These are phyloP conservation scores for Alfaro cultratus DNA, from an alignment of 2,797 vertebrate genomes.

Conservation along the genomic window DNA sequence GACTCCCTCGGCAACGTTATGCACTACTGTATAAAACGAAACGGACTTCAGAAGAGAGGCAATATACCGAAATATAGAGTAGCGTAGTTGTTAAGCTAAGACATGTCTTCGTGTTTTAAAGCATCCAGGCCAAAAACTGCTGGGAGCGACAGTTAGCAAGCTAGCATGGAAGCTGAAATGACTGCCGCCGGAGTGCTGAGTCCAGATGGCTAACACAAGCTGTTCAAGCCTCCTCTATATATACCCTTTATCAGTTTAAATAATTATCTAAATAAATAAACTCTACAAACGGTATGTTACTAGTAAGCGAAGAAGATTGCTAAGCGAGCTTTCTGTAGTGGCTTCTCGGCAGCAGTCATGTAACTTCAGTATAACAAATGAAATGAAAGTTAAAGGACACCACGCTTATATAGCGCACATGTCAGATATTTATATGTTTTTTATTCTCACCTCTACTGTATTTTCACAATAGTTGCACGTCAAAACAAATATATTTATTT, in stretches of 20 bases:
- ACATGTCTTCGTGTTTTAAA: neutral
- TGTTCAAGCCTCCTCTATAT: neutral
- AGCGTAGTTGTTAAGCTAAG: fast-evolving
- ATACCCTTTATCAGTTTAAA: neutral
- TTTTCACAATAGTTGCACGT: neutral
- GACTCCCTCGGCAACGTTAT: constrained; percentile 10
- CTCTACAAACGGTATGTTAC: neutral
- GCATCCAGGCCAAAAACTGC: constrained; percentile 21
- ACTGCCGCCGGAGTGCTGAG: constrained; percentile 47
- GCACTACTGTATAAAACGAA: neutral
- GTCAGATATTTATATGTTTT: neutral
- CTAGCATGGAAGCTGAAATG: constrained; percentile 56
- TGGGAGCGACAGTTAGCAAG: constrained; percentile 45
- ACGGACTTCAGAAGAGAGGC: fast-evolving
- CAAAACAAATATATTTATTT: neutral
- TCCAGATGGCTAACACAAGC: constrained; percentile 14
- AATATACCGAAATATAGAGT: fast-evolving
- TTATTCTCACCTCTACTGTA: neutral
- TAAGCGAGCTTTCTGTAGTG: neutral
- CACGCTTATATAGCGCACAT: neutral
- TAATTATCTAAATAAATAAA: neutral
- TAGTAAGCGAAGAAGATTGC: neutral
- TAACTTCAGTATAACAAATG: neutral
- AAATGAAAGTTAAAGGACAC: too few species aligned
- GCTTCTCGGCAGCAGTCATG: neutral